Conservation (phyloP, 2,888 invertebrate species). For the Xylocampa areola region DNA sequence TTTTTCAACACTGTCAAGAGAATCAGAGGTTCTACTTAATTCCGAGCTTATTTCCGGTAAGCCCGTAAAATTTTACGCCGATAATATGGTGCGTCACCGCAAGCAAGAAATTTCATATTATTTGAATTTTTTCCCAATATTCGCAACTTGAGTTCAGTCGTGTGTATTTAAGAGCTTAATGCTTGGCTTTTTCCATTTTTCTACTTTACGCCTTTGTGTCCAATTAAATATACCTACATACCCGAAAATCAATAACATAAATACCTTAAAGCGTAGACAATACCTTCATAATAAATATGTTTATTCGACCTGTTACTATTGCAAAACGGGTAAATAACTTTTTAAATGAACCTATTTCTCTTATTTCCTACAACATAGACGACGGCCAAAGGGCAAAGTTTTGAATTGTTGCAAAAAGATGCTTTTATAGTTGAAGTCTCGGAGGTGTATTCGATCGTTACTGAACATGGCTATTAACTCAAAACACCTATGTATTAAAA, state of each 20-base stretch:
- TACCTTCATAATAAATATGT: too few species aligned
- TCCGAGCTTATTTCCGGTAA: constrained; percentile 30
- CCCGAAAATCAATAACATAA: background rate
- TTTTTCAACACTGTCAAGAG: background rate
- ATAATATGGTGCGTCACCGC: constrained; percentile 30
- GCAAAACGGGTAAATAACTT: constrained; percentile 4
- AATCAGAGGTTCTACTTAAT: constrained; percentile 2
- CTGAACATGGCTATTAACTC: constrained; percentile 5
- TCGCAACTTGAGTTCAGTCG: constrained; percentile 31
- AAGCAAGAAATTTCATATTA: constrained; percentile 36
- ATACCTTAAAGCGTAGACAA: background rate
- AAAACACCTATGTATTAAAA: too few species aligned
- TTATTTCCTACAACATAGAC: constrained; percentile 11
- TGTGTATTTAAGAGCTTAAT: constrained; percentile 25
- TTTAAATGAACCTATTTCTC: constrained; percentile 12
- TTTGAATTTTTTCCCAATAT: constrained; percentile 37
- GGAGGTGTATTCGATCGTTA: constrained; percentile 35
- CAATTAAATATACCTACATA: constrained; percentile 5
- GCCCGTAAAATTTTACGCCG: constrained; percentile 12
- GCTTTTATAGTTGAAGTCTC: constrained; percentile 40
- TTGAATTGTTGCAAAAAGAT: constrained; percentile 40
- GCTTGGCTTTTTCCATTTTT: constrained; percentile 6
- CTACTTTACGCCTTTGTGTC: background rate
- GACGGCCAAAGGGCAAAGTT: constrained; percentile 40
- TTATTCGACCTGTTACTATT: too few species aligned